Conservation (phyloP, 2,888 invertebrate genomes). For the Dicycla oo region DNA sequence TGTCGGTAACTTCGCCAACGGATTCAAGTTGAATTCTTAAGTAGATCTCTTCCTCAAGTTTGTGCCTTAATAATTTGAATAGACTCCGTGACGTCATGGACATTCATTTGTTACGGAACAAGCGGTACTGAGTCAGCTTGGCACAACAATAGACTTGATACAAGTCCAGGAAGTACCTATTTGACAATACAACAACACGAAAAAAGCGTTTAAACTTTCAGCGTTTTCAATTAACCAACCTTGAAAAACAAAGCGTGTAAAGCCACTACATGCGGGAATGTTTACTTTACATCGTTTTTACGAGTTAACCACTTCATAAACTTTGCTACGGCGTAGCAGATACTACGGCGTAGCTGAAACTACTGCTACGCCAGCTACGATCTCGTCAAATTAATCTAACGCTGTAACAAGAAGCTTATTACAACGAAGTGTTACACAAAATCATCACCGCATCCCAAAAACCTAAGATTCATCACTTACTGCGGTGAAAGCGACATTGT, state of each 20-base stretch:
- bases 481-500: constrained; percentile 40
- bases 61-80: neutral
- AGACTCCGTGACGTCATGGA: neutral
- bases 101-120: neutral
- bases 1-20: neutral
- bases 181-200: neutral
- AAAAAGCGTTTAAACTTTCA: neutral
- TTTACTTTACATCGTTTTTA: constrained; percentile 2
- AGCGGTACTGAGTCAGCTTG: neutral
- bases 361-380: neutral
- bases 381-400: neutral
- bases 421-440: neutral
- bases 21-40: neutral
- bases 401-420: neutral
- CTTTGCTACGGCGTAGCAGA: neutral
- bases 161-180: neutral
- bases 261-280: neutral
- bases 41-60: neutral
- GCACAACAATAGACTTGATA: neutral
- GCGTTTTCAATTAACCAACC: neutral
- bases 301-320: constrained; percentile 3
- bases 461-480: constrained; percentile 31
- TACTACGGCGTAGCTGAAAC: neutral
- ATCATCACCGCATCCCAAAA: constrained; percentile 10
- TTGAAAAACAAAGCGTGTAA: neutral